Conservation (phyloP, 2,888 invertebrate genomes). For the Hyles lineata region DNA sequence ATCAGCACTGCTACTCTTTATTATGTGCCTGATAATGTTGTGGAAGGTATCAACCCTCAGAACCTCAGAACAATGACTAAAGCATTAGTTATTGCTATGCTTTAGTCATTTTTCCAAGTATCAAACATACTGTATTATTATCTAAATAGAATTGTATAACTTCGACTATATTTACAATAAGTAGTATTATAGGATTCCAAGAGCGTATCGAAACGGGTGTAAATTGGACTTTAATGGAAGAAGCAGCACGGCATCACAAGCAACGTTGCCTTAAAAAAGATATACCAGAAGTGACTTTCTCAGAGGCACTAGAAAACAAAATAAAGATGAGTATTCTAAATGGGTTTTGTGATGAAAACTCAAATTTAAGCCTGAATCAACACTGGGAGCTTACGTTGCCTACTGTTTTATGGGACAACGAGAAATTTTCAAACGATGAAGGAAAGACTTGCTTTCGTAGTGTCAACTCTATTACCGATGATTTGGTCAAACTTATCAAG, state of each 20-base stretch:
- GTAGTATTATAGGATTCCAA: conserved; percentile 62
- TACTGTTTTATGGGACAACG: conserved; percentile 69
- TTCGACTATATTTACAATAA: background rate
- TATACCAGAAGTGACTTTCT: conserved; percentile 54
- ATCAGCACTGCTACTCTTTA: conserved; percentile 71
- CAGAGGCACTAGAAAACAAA: conserved; percentile 64
- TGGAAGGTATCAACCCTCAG: conserved; percentile 57
- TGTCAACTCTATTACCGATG: conserved; percentile 65
- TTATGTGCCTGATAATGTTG: conserved; percentile 60
- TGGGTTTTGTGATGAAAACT: conserved; percentile 63
- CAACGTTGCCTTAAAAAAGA: conserved; percentile 53
- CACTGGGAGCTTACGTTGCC: conserved; percentile 70
- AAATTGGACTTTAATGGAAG: conserved; percentile 66
- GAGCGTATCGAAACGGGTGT: conserved; percentile 69
- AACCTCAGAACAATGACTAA: no score
- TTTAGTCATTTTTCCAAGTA: conserved; percentile 43
- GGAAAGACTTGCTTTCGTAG: conserved; percentile 65
- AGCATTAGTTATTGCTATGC: no score
- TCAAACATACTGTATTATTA: background rate
- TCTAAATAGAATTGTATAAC: background rate
- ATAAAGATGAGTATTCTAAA: conserved; percentile 63
- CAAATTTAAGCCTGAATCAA: conserved; percentile 59
- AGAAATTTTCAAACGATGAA: conserved; percentile 67
- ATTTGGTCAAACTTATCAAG: conserved; percentile 62
- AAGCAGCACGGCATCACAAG: conserved; percentile 60